Evolutionary conservation across 1,140 invertebrate genomes (phyloP).

Genomic region (Diabrotica undecimpunctata): DNA sequence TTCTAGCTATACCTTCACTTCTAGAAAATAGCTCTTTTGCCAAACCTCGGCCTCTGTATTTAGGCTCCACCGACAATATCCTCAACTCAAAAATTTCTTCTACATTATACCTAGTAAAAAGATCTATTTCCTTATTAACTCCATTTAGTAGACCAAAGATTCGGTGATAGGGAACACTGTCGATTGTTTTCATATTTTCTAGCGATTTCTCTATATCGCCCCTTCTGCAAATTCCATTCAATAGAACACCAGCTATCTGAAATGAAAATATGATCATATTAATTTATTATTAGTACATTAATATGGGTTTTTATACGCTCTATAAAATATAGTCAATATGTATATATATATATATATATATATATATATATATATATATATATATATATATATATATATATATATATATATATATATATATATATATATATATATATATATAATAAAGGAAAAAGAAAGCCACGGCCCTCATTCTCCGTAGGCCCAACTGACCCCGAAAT

Average conservation of each 20-base stretch:
- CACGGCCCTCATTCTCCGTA: no score
- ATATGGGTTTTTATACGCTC: not conserved
- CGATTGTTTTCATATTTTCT: conserved; percentile 54
- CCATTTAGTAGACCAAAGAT: conserved; percentile 64
- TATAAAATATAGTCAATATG: not conserved
- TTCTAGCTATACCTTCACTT: conserved; percentile 61
- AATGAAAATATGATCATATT: conserved; percentile 20
- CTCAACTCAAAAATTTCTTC: conserved; percentile 74
- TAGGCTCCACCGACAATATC: conserved; percentile 70
- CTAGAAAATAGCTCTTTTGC: conserved; percentile 65
- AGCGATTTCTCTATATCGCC: conserved; percentile 58
- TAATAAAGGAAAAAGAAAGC: no score
- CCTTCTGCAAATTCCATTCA: conserved; percentile 59
- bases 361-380: no score
- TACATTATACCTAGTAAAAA: conserved; percentile 62
- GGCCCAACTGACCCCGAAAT: no score
- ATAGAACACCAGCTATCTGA: conserved; percentile 63
- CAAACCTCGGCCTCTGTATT: conserved; percentile 65
- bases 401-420: no score
- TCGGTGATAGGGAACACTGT: conserved; percentile 61
- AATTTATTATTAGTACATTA: not conserved
- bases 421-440: no score
- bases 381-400: no score
- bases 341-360: not conserved
- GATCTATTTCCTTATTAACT: conserved; percentile 58